These are phyloP conservation scores for Drosophila vallismaia DNA, from an alignment of 2,888 invertebrate species.

Conservation along the genomic window DNA sequence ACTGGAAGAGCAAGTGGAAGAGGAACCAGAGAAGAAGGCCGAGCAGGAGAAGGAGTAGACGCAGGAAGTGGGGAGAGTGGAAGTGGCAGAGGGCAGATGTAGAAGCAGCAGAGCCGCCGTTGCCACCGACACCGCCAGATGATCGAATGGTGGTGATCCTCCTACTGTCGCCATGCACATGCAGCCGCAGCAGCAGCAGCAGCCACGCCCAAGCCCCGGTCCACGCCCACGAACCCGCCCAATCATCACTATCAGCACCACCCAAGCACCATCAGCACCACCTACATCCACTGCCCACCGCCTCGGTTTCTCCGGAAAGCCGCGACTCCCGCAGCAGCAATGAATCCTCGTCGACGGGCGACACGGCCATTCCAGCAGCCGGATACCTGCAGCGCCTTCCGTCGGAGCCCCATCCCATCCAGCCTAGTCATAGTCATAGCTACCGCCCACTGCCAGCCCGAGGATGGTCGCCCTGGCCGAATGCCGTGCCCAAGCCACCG, in stretches of 20 bases:
- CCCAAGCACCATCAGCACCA: conserved; percentile 34
- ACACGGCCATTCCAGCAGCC: conserved; percentile 81
- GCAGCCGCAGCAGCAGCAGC: conserved; percentile 73
- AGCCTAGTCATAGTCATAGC: conserved; percentile 73
- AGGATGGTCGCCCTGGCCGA: conserved; percentile 50
- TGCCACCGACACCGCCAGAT: conserved; percentile 77
- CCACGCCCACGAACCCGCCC: conserved; percentile 36
- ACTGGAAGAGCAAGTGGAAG: conserved; percentile 10
- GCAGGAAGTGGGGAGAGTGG: conserved; percentile 11
- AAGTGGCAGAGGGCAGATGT: conserved; percentile 13
- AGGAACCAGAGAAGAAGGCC: not conserved
- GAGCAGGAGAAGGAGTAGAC: not conserved
- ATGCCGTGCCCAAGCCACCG: conserved; percentile 82
- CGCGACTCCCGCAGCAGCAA: conserved; percentile 56
- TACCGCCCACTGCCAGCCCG: conserved; percentile 34
- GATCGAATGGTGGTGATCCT: conserved; percentile 85
- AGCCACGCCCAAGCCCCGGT: conserved; percentile 24
- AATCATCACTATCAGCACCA: conserved; percentile 28
- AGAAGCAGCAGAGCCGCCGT: conserved; percentile 45
- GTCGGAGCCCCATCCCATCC: conserved; percentile 30
- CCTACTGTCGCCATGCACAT: conserved; percentile 83
- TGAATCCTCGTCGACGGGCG: conserved; percentile 80
- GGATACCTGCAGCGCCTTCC: conserved; percentile 48
- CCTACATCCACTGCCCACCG: conserved; percentile 16
- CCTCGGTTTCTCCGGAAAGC: conserved; percentile 3